A percentile compares a stretch with the other conserved stretches of the same genome.
Evolutionary conservation across 2,113 vertebrate genomes (phyloP).

Genomic region (Felis chaus): DNA sequence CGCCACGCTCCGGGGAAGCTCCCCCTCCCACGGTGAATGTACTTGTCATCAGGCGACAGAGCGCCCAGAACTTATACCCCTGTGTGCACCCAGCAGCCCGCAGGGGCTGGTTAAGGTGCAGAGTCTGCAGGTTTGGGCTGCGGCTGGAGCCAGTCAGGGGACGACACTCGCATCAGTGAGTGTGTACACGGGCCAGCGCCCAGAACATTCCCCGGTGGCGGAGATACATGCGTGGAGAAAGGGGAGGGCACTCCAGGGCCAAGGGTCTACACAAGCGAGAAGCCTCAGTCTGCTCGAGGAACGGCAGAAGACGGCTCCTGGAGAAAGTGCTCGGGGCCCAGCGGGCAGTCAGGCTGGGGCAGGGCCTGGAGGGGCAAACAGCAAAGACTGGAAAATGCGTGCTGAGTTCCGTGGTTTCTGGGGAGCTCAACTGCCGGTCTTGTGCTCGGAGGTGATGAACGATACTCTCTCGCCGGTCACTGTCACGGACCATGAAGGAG

Average conservation of each 20-base stretch:
- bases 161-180: accelerated
- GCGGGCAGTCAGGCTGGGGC: accelerated
- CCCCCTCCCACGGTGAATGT: neutral
- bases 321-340: accelerated
- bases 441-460: accelerated
- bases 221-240: neutral
- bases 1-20: neutral
- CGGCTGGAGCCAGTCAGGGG: accelerated
- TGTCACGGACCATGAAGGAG: neutral
- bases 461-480: too few species aligned
- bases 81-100: accelerated
- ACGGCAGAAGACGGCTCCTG: accelerated
- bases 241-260: too few species aligned
- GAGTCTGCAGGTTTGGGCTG: too few species aligned
- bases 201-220: neutral
- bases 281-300: neutral
- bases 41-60: neutral
- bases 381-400: neutral
- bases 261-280: neutral
- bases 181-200: accelerated
- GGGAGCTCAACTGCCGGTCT: accelerated
- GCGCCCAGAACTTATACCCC: neutral
- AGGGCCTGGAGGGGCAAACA: accelerated
- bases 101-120: neutral
- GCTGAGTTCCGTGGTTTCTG: neutral